Conservation (phyloP, 2,797 vertebrate species). For the Novumbra hubbsi region DNA sequence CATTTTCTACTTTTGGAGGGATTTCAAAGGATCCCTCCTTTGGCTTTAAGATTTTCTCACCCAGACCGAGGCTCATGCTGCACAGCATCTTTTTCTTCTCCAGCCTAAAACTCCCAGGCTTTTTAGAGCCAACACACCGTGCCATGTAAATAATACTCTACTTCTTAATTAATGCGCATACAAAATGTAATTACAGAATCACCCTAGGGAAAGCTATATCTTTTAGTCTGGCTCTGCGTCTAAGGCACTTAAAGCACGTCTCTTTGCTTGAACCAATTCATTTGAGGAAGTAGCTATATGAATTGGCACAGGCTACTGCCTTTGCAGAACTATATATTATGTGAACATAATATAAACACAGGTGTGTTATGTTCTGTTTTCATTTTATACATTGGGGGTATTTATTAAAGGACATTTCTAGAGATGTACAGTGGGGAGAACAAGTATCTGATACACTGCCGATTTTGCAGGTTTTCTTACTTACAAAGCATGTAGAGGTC, state of each 20-base stretch:
- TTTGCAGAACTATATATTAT: constrained; percentile 10
- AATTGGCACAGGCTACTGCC: constrained; percentile 29
- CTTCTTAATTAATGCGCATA: constrained; percentile 62
- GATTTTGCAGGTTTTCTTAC: too few relatives aligned
- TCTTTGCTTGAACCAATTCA: constrained; percentile 51
- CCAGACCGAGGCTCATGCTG: constrained; percentile 28
- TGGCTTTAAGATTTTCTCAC: constrained; percentile 40
- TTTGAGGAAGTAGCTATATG: constrained; percentile 32
- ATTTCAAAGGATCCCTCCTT: constrained; percentile 42
- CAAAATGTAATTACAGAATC: constrained; percentile 67
- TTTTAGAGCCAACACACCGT: constrained; percentile 48
- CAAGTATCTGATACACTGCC: too few relatives aligned
- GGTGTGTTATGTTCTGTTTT: neutral
- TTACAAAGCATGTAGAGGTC: too few relatives aligned
- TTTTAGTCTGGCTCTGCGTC: constrained; percentile 61
- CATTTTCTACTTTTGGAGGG: constrained; percentile 56
- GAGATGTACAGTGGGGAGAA: too few relatives aligned
- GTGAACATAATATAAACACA: neutral
- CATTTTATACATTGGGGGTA: neutral
- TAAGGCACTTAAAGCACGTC: constrained; percentile 56
- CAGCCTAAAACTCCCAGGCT: constrained; percentile 45
- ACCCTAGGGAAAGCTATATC: constrained; percentile 55
- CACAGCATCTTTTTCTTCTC: constrained; percentile 14
- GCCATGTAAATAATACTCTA: constrained; percentile 60
- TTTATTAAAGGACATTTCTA: neutral